Evolutionary conservation across 2,797 vertebrate species (phyloP).

Genomic region (Oreonectes daqikongensis): DNA sequence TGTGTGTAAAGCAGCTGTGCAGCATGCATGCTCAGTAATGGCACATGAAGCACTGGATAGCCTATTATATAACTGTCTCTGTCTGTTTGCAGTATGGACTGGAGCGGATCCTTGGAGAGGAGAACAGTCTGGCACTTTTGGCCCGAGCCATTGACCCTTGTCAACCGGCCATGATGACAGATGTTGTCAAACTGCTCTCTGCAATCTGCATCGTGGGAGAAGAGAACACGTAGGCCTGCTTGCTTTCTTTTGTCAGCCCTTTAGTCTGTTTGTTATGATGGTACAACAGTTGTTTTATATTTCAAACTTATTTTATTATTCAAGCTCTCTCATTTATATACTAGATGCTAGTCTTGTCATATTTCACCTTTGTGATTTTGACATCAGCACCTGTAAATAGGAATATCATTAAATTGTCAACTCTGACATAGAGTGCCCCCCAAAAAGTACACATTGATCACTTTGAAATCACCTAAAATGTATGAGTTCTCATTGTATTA

Average conservation of each 20-base stretch:
- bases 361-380: not conserved
- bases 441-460: not conserved
- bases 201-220: conserved; percentile 98
- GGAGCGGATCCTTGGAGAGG: conserved; percentile 93
- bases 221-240: conserved; percentile 89
- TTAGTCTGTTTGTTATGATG: not conserved
- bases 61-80: conserved; percentile 22
- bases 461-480: not conserved
- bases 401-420: not conserved
- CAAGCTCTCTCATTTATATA: not conserved
- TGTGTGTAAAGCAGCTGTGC: not conserved
- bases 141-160: conserved; percentile 88
- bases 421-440: not conserved
- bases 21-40: not conserved
- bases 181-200: conserved; percentile 94
- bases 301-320: conserved; percentile 10
- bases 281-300: conserved; percentile 21
- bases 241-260: conserved; percentile 6
- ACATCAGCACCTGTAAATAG: not conserved
- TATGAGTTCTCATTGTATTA: not conserved
- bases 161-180: conserved; percentile 93
- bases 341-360: not conserved
- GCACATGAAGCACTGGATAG: not conserved
- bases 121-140: conserved; percentile 88
- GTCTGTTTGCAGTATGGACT: conserved; percentile 85